Percentiles rank a stretch among this genome's conserved stretches.
phyloP scores from a whole-genome alignment of 2,797 vertebrate genomes.

The Pangasius djambal region DNA sequence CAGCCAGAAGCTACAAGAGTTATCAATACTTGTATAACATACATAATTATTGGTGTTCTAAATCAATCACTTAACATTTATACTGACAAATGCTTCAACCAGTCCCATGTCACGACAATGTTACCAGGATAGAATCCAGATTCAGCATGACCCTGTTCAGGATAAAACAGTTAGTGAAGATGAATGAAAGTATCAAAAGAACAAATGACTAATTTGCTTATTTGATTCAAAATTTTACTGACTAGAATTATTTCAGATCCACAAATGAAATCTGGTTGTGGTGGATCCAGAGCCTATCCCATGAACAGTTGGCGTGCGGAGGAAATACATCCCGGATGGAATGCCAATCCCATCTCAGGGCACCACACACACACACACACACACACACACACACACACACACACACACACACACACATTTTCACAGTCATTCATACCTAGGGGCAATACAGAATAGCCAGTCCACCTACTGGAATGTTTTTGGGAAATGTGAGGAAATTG shows the following conservation, averaged over 20 bases:
- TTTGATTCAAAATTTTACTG: neutral
- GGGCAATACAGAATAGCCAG: neutral
- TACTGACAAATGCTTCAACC: neutral
- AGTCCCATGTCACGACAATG: neutral
- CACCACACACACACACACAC: too few relatives aligned
- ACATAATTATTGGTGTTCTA: neutral
- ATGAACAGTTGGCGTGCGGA: neutral
- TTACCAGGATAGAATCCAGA: neutral
- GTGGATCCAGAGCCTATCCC: neutral
- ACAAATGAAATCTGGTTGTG: neutral
- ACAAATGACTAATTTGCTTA: neutral
- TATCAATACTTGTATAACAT: neutral
- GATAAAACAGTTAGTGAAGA: neutral
- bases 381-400: neutral
- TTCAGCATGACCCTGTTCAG: neutral
- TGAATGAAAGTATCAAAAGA: neutral
- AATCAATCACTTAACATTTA: neutral
- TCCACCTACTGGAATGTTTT: neutral
- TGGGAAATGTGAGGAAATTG: neutral
- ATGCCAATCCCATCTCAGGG: too few relatives aligned
- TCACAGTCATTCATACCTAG: neutral
- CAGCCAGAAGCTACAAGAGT: neutral
- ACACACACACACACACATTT: neutral
- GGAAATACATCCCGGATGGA: neutral
- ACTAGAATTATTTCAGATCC: neutral